Percentiles rank a stretch among this genome's conserved stretches.
Evolutionary conservation across 2,113 vertebrate genomes (phyloP).

Genomic region (Epinephelus moara): DNA sequence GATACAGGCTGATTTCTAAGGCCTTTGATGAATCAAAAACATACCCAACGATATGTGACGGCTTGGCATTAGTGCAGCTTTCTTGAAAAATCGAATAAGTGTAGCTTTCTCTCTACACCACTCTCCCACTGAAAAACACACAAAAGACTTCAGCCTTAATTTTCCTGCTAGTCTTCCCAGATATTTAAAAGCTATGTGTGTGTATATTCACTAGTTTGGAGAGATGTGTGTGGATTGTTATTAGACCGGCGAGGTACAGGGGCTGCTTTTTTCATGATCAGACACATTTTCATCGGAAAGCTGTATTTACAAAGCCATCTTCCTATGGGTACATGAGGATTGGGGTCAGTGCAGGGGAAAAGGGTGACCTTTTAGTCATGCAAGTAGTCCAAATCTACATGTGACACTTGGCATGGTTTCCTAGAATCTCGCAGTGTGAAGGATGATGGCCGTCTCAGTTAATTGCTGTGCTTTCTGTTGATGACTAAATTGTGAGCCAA

Average conservation of each 20-base stretch:
- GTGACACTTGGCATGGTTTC: conserved; percentile 40
- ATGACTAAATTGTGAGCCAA: conserved; percentile 10
- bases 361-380: conserved; percentile 56
- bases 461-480: conserved; percentile 14
- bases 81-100: background rate
- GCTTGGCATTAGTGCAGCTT: conserved; percentile 43
- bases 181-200: background rate
- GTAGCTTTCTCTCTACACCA: conserved; percentile 6
- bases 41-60: conserved; percentile 37
- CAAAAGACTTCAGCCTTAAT: background rate
- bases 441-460: conserved; percentile 10
- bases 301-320: background rate
- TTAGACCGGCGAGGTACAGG: background rate
- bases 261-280: background rate
- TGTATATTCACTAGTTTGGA: background rate
- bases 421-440: background rate
- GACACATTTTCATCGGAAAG: background rate
- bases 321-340: background rate
- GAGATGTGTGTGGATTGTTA: background rate
- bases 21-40: conserved; percentile 57
- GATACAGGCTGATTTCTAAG: conserved; percentile 34
- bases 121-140: background rate
- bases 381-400: conserved; percentile 7
- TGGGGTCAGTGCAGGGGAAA: background rate
- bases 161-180: background rate